Evolutionary conservation across 2,888 invertebrate genomes (phyloP), one percentile per base, ranked within the genome.

Genomic region (Nebria salina): DNA sequence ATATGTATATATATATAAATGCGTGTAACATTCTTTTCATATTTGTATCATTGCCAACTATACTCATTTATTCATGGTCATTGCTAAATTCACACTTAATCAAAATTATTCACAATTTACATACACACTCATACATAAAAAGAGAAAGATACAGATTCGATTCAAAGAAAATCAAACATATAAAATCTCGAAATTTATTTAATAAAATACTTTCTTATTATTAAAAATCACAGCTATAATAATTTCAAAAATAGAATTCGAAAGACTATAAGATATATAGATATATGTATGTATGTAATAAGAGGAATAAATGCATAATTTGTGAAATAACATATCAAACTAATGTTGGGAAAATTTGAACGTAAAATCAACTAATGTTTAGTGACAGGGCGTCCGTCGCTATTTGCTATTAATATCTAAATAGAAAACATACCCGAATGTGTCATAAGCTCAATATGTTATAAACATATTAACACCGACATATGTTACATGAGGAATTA

Each of bases 341-440:
- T 34, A 34, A 5, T 34, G 34, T 54, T 20, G 20, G 20, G 20
- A 20, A 20, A 20, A 20, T 20, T 54, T 54, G 7, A 54, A 54
- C 4, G 11, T 8, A 54, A 13, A 54, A 54, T 3, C 11, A 8
- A 54, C 54, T 54, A 54, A 54, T 54, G 54, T 13, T 13, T 54
- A 54, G 54, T 54, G 54, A 54, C 54, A 54, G 8, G 54, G 54
- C 54, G 54, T 54, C 54, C 54, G 54, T 1, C 7, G 54, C 7
- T 13, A 54, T 54, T 54, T 54, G 54, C 54, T 54, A 54, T 54
- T 54, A 54, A 54, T 54, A 54, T 11, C 54, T 54, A 54, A 54
- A 54, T 54, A 54, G 54, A 54, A 54, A 54, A 54, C 54, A 54
- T 54, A 54, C 54, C 54, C 54, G 54, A 54, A 54, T 54, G 54